A percentile compares a stretch with the other conserved stretches of the same genome.
These are phyloP conservation scores for Hemaris fuciformis DNA, from an alignment of 2,888 invertebrate species.

Conservation along the genomic window DNA sequence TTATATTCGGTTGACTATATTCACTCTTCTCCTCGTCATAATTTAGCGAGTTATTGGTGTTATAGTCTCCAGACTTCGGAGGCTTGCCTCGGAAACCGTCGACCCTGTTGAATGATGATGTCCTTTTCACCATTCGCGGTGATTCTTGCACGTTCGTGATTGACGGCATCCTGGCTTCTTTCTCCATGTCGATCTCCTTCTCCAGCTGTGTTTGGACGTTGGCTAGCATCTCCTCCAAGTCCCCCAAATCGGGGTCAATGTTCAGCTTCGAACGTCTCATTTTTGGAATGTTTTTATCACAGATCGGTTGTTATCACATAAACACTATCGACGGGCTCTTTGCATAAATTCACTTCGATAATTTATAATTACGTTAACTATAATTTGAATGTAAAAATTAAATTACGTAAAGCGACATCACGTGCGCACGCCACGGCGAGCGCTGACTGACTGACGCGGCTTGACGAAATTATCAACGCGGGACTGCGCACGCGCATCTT, in stretches of 20 bases:
- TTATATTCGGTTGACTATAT: slow-evolving; percentile 47
- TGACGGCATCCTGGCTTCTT: slow-evolving; percentile 63
- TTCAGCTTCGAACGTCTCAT: slow-evolving; percentile 69
- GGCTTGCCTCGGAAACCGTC: slow-evolving; percentile 52
- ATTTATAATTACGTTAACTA: too few species aligned
- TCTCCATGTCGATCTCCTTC: slow-evolving; percentile 70
- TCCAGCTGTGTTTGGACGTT: slow-evolving; percentile 74
- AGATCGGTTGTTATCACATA: slow-evolving; percentile 24
- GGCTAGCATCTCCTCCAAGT: slow-evolving; percentile 75
- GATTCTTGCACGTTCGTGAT: slow-evolving; percentile 65
- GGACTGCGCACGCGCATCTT: slow-evolving; percentile 7
- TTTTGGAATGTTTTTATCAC: slow-evolving; percentile 21
- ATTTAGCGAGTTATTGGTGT: slow-evolving; percentile 30
- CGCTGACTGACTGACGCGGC: slow-evolving; percentile 10
- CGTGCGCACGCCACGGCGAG: slow-evolving; percentile 13
- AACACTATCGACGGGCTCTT: not conserved
- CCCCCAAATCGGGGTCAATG: slow-evolving; percentile 70
- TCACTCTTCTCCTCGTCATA: slow-evolving; percentile 45
- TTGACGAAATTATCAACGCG: not conserved
- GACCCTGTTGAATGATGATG: slow-evolving; percentile 50
- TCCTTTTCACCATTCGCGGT: slow-evolving; percentile 59
- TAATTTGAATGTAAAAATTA: not conserved
- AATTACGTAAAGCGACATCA: not conserved
- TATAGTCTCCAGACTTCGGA: slow-evolving; percentile 45
- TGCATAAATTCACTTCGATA: not conserved